phyloP scores from a whole-genome alignment of 2,888 invertebrate genomes.

The Geophilus truncorum region DNA sequence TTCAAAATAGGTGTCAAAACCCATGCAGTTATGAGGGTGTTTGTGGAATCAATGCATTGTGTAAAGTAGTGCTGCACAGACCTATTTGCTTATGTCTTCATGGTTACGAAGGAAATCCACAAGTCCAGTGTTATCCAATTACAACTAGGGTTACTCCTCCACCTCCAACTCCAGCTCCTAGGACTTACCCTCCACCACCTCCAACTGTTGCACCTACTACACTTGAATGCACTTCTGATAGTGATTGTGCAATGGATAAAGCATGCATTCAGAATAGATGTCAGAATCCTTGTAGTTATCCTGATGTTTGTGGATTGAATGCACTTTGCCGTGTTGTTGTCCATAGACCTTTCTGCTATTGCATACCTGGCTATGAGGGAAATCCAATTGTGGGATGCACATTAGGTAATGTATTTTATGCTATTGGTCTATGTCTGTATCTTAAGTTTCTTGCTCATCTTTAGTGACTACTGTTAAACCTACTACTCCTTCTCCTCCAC shows the following conservation, averaged over 20 bases:
- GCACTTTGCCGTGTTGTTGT: conserved; percentile 68
- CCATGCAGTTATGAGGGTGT: conserved; percentile 63
- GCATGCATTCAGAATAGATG: conserved; percentile 56
- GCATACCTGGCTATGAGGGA: conserved; percentile 62
- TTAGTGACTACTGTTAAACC: conserved; percentile 39
- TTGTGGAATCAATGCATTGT: conserved; percentile 77
- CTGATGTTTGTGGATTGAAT: conserved; percentile 60
- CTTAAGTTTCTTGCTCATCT: too few relatives aligned
- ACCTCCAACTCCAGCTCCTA: background rate
- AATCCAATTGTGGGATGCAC: conserved; percentile 54
- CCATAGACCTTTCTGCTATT: conserved; percentile 73
- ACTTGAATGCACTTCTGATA: conserved; percentile 71
- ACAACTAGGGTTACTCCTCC: background rate
- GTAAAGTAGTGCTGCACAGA: conserved; percentile 77
- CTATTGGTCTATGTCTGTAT: too few relatives aligned
- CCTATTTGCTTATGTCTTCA: conserved; percentile 72
- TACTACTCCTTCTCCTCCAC: background rate
- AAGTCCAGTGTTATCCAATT: conserved; percentile 37
- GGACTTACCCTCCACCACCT: conserved; percentile 27
- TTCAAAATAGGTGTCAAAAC: conserved; percentile 75
- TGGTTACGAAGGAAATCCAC: conserved; percentile 40
- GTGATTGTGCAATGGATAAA: conserved; percentile 75
- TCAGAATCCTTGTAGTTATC: conserved; percentile 41
- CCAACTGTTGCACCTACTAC: conserved; percentile 44
- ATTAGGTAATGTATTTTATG: too few relatives aligned